Evolutionary conservation across 1,140 invertebrate species (phyloP).

Genomic region (Cotesia glomerata): DNA sequence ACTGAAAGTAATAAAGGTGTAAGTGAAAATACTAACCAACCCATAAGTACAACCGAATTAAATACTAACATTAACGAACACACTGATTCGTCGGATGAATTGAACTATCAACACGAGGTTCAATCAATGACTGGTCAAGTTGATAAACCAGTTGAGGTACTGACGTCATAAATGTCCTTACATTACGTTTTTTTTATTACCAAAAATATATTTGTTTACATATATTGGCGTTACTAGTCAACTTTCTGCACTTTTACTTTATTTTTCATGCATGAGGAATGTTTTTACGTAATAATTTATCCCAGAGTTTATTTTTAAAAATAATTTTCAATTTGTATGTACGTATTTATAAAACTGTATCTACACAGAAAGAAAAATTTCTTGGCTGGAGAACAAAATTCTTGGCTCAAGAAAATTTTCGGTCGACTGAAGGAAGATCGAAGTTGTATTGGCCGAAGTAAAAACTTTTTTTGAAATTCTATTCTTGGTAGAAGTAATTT

Average conservation of each 20-base stretch:
- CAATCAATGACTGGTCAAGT: slow-evolving; percentile 30
- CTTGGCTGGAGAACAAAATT: no score
- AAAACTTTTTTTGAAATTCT: no score
- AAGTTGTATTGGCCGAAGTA: no score
- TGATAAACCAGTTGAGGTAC: slow-evolving; percentile 32
- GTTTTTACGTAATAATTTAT: not conserved
- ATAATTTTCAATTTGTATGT: not conserved
- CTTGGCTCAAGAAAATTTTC: no score
- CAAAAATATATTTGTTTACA: not conserved
- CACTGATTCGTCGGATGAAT: slow-evolving; percentile 24
- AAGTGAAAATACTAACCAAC: slow-evolving; percentile 19
- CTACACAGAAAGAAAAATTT: no score
- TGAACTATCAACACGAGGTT: slow-evolving; percentile 27
- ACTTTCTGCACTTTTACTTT: slow-evolving; percentile 20
- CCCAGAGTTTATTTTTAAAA: not conserved
- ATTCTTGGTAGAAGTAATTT: no score
- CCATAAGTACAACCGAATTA: slow-evolving; percentile 8
- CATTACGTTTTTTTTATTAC: no score
- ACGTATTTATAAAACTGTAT: no score
- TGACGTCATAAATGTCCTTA: not conserved
- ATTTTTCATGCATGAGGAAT: not conserved
- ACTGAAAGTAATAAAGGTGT: slow-evolving; percentile 18
- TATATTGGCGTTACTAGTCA: slow-evolving; percentile 27
- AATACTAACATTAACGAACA: slow-evolving; percentile 17
- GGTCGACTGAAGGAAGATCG: no score